Base-by-base conservation (phyloP, 2,113 vertebrate genomes). In the Grammomys surdaster region DNA sequence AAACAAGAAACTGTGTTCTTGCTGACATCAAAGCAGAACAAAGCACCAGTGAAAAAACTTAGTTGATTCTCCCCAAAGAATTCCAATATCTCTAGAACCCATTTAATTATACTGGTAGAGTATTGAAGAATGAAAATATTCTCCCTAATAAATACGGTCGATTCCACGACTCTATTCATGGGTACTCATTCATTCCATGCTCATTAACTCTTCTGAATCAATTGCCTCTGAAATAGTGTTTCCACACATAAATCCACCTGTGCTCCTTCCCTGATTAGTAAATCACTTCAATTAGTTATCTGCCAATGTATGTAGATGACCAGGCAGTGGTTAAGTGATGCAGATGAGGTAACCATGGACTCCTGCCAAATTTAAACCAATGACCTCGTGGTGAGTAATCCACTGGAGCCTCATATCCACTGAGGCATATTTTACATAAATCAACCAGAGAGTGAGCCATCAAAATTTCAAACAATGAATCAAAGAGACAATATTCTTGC, bases 11-110 rank as follows among this genome's bases (percentile, higher is more conserved):
- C 40, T 40, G 40, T 40, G 40, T 40, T 40, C 40, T 40, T 40
- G 40, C 90, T 95, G 97, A 97, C 95, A 97, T 97, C 97, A 98
- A 97, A 97, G 94, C 85, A 98, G 96, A 96, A 96, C 72, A 98
- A 98, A 98, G 94, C 95, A 97, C 86, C 88, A 96, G 98, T 87
- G 96, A 91, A 70, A 63, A 73, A 94, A 82, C 88, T 96, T 98
- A 97, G 46, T 72, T 96, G 97, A 97, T 98, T 97, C 94, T 8
- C 43, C 95, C 0, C 8, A 97, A 97, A 81, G 96, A 97, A 80
- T 16, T 56, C 46, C 96, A 98, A 98, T 97, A 98, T 96, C 40
- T 73, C 31, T 67, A 88, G 89, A 76, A 33, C 22, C 5, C 26
- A 54, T 28, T 81, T 63, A 24, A 60, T 54, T 69, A 90, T 88